Evolutionary conservation across 2,797 vertebrate species (phyloP).

Genomic region (Cryptoblepharus egeriae): DNA sequence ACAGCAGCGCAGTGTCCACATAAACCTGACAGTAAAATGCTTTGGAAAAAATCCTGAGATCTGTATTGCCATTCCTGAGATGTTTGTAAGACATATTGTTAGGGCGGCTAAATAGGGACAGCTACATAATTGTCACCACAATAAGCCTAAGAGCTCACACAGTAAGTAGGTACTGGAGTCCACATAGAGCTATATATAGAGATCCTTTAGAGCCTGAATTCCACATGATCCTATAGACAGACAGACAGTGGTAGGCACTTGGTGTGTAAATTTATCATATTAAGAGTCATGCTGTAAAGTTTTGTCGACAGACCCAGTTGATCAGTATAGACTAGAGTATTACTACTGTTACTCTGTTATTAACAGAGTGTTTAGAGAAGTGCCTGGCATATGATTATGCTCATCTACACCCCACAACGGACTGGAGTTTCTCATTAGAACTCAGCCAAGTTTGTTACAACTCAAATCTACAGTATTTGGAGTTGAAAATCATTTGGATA

Average conservation of each 20-base stretch:
- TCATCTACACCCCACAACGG: neutral
- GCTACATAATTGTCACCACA: rapidly evolving
- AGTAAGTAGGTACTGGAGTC: neutral
- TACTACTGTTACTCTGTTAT: no score
- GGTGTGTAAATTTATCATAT: neutral
- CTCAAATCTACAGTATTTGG: neutral
- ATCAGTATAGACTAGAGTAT: neutral
- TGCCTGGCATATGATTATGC: no score
- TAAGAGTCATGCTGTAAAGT: neutral
- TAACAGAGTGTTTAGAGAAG: no score
- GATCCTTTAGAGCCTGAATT: neutral
- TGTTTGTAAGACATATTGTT: rapidly evolving
- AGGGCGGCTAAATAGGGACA: neutral
- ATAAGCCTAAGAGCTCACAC: neutral
- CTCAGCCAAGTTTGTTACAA: neutral
- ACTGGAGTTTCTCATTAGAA: no score
- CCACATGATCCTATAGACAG: neutral
- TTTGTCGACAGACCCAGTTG: neutral
- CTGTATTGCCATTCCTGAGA: neutral
- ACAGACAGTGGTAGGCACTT: no score
- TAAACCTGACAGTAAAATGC: neutral
- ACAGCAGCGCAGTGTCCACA: neutral
- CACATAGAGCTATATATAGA: neutral
- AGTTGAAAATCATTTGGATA: no score
- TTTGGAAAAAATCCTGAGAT: neutral